Base-by-base conservation (phyloP, 2,113 vertebrate species). In the Phylloscopus whistleri region DNA sequence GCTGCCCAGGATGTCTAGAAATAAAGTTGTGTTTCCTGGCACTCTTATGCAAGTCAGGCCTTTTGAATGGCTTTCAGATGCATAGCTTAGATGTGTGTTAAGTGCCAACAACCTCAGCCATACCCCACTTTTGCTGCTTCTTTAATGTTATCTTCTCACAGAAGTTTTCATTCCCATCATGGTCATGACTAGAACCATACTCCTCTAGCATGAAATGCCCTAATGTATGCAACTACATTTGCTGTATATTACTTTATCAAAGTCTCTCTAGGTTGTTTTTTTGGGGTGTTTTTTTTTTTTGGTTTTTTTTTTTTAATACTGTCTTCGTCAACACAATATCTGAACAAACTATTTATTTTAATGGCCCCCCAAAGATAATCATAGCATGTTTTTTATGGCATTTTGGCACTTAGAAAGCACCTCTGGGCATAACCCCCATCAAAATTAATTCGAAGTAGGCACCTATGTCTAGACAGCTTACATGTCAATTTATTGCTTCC, bases 401-500 rank as follows among this genome's bases (percentile, higher is more conserved):
- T 89, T 74, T 84, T 75, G 51, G 51, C 33, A 59, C 33, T 86
- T 39, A 7, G n/a, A 92, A 86, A 92, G 16, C 17, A 87, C 31
- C 13, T 20, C 18, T 52, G 62, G 27, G 46, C n/a, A 33, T 58
- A 69, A 66, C 30, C 86, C 44, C 16, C 33, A 52, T 48, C 37
- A 77, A 86, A 92, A 92, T 55, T 5, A 70, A 84, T 86, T 94
- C 48, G 28, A 89, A 92, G 51, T 63, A 90, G 53, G 60, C 48
- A 93, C 24, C 13, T 22, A 10, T 35, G 89, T 95, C 89, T 94
- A 89, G 86, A 90, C 68, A 90, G 43, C n/a, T 67, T 83, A 83
- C 80, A 80, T 51, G 21, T 15, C 55, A 86, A 46, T 5, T 35
- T 41, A 56, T 70, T 51, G 2, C 70, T 92, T 87, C 43, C 43